Conservation (phyloP, 2,113 vertebrate species). For the Phrynosoma blainvillii region DNA sequence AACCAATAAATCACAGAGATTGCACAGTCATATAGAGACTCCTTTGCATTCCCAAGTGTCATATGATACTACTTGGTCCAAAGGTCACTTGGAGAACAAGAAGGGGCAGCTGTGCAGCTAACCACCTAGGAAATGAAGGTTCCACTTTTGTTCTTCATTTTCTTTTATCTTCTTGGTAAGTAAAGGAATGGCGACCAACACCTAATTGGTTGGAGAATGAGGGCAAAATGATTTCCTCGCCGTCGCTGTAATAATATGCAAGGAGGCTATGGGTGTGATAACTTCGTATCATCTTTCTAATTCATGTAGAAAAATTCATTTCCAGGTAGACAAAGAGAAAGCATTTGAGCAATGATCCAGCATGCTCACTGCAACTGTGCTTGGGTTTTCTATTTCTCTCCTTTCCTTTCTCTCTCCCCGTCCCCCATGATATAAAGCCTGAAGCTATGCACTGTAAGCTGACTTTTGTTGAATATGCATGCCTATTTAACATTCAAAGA, state of each 20-base stretch:
- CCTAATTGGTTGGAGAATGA: fast-evolving
- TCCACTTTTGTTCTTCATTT: background rate
- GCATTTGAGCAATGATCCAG: fast-evolving
- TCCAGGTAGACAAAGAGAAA: background rate
- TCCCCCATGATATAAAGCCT: background rate
- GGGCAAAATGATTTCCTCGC: background rate
- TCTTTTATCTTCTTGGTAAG: conserved; percentile 64
- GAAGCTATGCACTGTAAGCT: conserved; percentile 41
- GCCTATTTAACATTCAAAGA: conserved; percentile 54
- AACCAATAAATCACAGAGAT: background rate
- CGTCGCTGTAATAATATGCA: fast-evolving
- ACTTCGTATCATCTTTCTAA: fast-evolving
- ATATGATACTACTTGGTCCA: conserved; percentile 47
- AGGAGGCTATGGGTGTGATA: background rate
- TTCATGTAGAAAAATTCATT: background rate
- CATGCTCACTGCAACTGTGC: background rate
- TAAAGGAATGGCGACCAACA: background rate
- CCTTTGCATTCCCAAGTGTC: background rate
- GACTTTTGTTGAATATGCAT: conserved; percentile 59
- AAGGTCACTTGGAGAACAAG: conserved; percentile 33
- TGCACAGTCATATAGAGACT: background rate
- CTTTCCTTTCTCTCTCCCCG: background rate
- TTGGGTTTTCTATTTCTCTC: background rate
- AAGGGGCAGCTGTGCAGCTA: background rate
- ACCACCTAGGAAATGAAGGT: conserved; percentile 20